A percentile compares a stretch with the other conserved stretches of the same genome.
Evolutionary conservation across 2,797 vertebrate genomes (phyloP).

Genomic region (Leucoraja ocellata): DNA sequence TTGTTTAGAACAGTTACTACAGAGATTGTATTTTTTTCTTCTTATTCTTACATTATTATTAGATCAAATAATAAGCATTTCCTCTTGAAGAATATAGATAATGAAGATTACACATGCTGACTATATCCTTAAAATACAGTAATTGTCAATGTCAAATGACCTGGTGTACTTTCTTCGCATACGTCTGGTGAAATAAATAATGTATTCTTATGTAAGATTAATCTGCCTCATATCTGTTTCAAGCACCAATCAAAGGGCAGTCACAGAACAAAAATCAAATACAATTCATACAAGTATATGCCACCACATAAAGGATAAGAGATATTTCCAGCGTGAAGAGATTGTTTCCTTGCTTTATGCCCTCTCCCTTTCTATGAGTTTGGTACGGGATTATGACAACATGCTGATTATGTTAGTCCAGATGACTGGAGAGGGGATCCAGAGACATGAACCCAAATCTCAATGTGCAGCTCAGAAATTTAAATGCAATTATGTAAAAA

Average conservation of each 20-base stretch:
- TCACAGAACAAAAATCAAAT: neutral
- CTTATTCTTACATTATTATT: neutral
- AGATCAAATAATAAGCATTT: neutral
- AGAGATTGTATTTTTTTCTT: too few relatives aligned
- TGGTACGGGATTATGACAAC: neutral
- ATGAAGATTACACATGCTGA: neutral
- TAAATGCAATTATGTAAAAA: too few relatives aligned
- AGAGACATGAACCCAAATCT: too few relatives aligned
- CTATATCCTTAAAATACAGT: neutral
- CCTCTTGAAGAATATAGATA: neutral
- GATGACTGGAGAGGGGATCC: too few relatives aligned
- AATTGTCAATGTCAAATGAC: too few relatives aligned
- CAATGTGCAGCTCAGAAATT: too few relatives aligned
- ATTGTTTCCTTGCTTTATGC: neutral
- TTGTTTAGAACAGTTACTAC: neutral
- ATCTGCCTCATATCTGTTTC: neutral
- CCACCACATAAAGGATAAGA: neutral
- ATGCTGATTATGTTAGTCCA: too few relatives aligned
- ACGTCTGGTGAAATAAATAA: neutral
- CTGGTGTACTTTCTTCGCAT: neutral
- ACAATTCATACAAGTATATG: neutral
- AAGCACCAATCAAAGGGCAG: neutral
- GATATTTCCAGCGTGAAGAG: neutral
- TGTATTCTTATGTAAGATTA: neutral
- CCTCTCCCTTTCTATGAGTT: neutral